Conservation (phyloP, 92 coral and sea anemone species). For the Porites evermanni region DNA sequence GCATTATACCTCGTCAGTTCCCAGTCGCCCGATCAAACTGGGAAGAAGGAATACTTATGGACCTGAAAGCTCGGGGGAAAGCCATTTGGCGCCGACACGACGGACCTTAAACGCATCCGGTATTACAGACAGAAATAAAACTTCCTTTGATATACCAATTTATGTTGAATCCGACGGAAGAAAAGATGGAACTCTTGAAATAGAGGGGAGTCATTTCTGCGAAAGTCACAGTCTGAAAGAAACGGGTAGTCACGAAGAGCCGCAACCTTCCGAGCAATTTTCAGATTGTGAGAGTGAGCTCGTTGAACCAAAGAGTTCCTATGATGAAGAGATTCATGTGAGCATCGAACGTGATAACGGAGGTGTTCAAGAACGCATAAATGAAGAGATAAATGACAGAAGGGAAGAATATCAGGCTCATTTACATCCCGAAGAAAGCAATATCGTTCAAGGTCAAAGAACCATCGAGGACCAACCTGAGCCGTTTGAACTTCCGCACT, state of each 20-base stretch:
- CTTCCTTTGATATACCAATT: slow-evolving; percentile 19
- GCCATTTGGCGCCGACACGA: neutral
- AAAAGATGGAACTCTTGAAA: neutral
- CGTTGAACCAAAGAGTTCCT: neutral
- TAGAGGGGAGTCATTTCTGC: neutral
- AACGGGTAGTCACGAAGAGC: neutral
- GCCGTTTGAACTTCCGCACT: neutral
- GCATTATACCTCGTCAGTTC: slow-evolving; percentile 24
- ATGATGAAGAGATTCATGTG: neutral
- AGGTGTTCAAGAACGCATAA: neutral
- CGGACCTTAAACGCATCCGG: neutral
- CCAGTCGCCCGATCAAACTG: slow-evolving; percentile 9
- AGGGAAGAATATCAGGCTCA: neutral
- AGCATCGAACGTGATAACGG: neutral
- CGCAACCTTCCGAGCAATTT: neutral
- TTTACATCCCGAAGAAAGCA: neutral
- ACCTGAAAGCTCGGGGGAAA: slow-evolving; percentile 3
- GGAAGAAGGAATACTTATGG: neutral
- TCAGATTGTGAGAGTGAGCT: neutral
- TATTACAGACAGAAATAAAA: neutral
- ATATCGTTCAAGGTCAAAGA: neutral
- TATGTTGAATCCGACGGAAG: slow-evolving; percentile 19
- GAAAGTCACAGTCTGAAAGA: slow-evolving; percentile 4
- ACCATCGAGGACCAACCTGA: neutral
- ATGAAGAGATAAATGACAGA: neutral